Evolutionary conservation across 2,113 vertebrate species (phyloP).

Genomic region (Dromaius novaehollandiae): DNA sequence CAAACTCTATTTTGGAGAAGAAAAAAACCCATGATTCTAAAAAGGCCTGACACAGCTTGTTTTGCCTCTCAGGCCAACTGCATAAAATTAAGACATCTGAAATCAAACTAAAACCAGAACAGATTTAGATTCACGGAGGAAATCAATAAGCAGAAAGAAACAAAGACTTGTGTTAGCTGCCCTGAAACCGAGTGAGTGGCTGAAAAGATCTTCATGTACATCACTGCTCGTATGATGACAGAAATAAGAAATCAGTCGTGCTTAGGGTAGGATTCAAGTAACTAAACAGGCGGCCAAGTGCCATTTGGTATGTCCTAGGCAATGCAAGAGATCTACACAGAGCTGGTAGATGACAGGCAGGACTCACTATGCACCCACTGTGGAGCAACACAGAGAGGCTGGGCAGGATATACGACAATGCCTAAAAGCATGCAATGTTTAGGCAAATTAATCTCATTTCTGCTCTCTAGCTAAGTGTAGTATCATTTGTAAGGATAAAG

Average conservation of each 20-base stretch:
- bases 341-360: not conserved
- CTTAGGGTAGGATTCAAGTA: not conserved
- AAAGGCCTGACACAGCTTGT: not conserved
- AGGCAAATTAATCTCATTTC: not conserved
- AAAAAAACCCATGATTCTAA: not conserved
- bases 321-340: accelerated
- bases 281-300: not conserved
- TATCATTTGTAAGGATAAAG: not conserved
- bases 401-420: not conserved
- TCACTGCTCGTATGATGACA: not conserved
- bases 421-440: not conserved
- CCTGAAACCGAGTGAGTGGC: not conserved
- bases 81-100: not conserved
- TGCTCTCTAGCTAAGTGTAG: not conserved
- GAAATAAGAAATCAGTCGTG: not conserved
- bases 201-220: not conserved
- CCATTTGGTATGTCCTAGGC: not conserved
- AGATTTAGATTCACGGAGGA: not conserved
- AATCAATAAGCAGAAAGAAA: not conserved
- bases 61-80: not conserved
- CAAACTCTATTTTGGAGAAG: not conserved
- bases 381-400: not conserved
- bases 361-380: accelerated
- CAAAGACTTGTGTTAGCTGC: not conserved
- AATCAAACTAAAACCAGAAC: not conserved